These are phyloP conservation scores for Hydrozoanthus tunicans DNA, from an alignment of 64 coral and sea anemone genomes.

Conservation along the genomic window DNA sequence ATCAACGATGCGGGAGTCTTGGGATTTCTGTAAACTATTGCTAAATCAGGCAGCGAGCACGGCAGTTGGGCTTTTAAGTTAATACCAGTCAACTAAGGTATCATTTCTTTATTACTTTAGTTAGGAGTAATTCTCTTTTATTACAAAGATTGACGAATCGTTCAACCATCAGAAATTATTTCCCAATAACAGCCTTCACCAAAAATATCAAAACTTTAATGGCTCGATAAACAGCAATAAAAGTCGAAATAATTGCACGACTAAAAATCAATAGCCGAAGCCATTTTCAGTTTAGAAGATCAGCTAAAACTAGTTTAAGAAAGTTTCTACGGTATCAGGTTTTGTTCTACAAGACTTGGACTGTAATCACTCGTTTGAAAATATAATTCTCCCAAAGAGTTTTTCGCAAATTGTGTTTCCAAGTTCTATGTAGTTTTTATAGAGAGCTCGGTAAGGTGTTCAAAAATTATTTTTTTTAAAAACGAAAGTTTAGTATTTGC, in stretches of 20 bases:
- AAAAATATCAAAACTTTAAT: constrained; percentile 60
- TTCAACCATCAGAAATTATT: constrained; percentile 40
- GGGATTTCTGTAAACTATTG: constrained; percentile 15
- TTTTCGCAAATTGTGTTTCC: background rate
- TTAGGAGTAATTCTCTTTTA: constrained; percentile 53
- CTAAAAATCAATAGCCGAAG: background rate
- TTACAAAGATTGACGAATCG: constrained; percentile 55
- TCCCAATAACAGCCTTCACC: constrained; percentile 10
- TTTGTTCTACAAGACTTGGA: background rate
- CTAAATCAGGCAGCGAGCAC: background rate
- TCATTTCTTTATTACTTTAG: constrained; percentile 50
- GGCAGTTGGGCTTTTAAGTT: constrained; percentile 32
- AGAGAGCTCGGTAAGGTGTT: background rate
- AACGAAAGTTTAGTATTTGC: constrained; percentile 40
- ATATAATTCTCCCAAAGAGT: background rate
- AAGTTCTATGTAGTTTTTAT: background rate
- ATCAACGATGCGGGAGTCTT: constrained; percentile 7
- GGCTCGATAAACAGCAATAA: constrained; percentile 49
- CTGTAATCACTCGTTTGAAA: background rate
- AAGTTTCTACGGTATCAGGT: background rate
- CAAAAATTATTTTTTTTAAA: constrained; percentile 19
- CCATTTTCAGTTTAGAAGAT: background rate
- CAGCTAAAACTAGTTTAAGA: background rate
- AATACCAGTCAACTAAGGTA: constrained; percentile 31
- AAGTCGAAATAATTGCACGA: constrained; percentile 24